Base-by-base conservation (phyloP, 2,113 vertebrate genomes). In the Perognathus longimembris region DNA sequence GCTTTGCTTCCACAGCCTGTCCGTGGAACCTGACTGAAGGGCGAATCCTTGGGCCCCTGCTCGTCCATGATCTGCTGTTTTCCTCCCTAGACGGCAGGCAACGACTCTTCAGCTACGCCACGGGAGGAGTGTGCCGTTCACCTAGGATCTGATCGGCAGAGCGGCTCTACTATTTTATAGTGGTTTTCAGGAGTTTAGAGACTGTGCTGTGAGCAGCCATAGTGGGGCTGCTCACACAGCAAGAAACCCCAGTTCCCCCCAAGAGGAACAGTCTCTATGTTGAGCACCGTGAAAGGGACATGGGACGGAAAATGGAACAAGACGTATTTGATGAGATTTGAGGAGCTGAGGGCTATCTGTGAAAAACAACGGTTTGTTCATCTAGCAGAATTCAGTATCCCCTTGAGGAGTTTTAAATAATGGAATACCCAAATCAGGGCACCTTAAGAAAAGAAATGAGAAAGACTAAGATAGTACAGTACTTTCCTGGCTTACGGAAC, bases 91-190 rank as follows among this genome's bases (percentile, higher is more conserved):
- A 85, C 42, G 85, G 34, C 32, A 50, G 89, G 95, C 88, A 94
- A 24, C 8, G 1, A n/a, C 70, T 26, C 32, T 28, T 67, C n/a
- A 94, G 86, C 74, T 69, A 92, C n/a, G 86, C 84, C 17, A 70
- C 36, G 22, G 40, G n/a, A 90, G 84, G 85, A 71, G 70, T 54
- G n/a, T 81, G 80, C 64, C 63, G 67, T 40, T 84, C 18, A 15
- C 30, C 67, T 54, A 42, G 76, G 50, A 95, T 94, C 88, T 89
- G 83, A 93, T 87, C 81, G 88, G 95, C 89, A 75, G n/a, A 84
- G 54, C 5, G 81, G 36, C 30, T 34, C 89, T 10, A 38, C 30
- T 38, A 45, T 91, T 79, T 91, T 26, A 26, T 57, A 84, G 54
- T 54, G 75, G 77, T 93, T 95, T 93, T 89, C 95, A 89, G 90